phyloP scores from a whole-genome alignment of 2,888 invertebrate species.

The Litoditis marina region DNA sequence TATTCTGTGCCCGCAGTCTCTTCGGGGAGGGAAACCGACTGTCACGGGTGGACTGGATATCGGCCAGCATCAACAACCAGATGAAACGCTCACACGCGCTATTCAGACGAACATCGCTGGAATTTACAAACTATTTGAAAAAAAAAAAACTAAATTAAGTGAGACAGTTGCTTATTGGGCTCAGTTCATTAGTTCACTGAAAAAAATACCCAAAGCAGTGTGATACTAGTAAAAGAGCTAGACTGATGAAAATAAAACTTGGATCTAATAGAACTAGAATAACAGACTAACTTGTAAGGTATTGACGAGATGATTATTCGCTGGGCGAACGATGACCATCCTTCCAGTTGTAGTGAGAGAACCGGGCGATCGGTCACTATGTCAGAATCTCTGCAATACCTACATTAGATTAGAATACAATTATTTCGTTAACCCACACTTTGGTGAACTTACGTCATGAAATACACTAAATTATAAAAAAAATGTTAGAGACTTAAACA shows the following conservation, averaged over 20 bases:
- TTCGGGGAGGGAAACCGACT: neutral
- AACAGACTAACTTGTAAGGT: constrained; percentile 33
- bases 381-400: constrained; percentile 18
- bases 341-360: constrained; percentile 38
- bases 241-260: too few relatives aligned
- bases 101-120: constrained; percentile 26
- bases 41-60: constrained; percentile 25
- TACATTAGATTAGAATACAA: too few relatives aligned
- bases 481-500: too few relatives aligned
- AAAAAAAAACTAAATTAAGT: too few relatives aligned
- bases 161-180: too few relatives aligned
- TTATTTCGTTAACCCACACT: too few relatives aligned
- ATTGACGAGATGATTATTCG: constrained; percentile 31
- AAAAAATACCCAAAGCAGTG: too few relatives aligned
- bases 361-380: constrained; percentile 19
- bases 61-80: constrained; percentile 38
- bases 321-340: constrained; percentile 46
- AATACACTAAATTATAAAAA: too few relatives aligned
- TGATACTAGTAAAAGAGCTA: too few relatives aligned
- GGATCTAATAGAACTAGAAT: too few relatives aligned
- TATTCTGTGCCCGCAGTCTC: constrained; percentile 14
- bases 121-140: constrained; percentile 6
- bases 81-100: constrained; percentile 40
- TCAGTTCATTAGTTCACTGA: too few relatives aligned
- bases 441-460: too few relatives aligned